A percentile compares a stretch with the other conserved stretches of the same genome.
Conservation (phyloP, 1,140 invertebrate genomes). For the Centruroides vittatus region DNA sequence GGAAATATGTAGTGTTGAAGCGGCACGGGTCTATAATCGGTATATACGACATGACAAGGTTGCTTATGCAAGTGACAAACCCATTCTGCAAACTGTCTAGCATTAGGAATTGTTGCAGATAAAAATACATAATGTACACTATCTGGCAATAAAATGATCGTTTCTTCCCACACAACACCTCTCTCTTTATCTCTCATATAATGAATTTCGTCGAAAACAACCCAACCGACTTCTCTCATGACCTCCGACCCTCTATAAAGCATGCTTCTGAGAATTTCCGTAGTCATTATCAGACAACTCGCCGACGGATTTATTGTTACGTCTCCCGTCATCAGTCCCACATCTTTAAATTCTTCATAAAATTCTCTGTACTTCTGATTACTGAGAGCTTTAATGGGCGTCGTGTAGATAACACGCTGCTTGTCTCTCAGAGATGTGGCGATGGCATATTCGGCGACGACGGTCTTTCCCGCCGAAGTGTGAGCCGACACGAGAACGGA, state of each 20-base stretch:
- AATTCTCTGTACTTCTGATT: conserved; percentile 99
- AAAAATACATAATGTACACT: conserved; percentile 98
- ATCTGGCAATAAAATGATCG: conserved; percentile 90
- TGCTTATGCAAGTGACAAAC: conserved; percentile 88
- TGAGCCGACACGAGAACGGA: conserved; percentile 97
- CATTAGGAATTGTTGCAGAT: conserved; percentile 98
- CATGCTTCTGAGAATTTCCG: conserved; percentile 98
- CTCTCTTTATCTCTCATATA: conserved; percentile 99
- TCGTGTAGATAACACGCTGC: conserved; percentile 96
- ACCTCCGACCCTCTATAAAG: conserved; percentile 94
- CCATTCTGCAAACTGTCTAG: conserved; percentile 95
- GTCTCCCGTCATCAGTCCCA: conserved; percentile 96
- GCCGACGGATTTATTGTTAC: conserved; percentile 98
- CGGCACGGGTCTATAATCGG: conserved; percentile 92
- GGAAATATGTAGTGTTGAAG: conserved; percentile 98
- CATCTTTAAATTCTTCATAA: conserved; percentile 93
- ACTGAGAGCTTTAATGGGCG: conserved; percentile 97
- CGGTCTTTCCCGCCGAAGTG: conserved; percentile 99
- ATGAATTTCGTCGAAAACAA: conserved; percentile 99
- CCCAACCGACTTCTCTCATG: conserved; percentile 98
- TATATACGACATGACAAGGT: conserved; percentile 98
- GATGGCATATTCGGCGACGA: conserved; percentile 83
- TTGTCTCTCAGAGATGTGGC: conserved; percentile 51
- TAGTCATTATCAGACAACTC: conserved; percentile 98
- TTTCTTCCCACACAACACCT: conserved; percentile 99